Percentiles rank a stretch among this genome's conserved stretches.
phyloP scores from a whole-genome alignment of 2,888 invertebrate species.

The Synanthedon tipuliformis region DNA sequence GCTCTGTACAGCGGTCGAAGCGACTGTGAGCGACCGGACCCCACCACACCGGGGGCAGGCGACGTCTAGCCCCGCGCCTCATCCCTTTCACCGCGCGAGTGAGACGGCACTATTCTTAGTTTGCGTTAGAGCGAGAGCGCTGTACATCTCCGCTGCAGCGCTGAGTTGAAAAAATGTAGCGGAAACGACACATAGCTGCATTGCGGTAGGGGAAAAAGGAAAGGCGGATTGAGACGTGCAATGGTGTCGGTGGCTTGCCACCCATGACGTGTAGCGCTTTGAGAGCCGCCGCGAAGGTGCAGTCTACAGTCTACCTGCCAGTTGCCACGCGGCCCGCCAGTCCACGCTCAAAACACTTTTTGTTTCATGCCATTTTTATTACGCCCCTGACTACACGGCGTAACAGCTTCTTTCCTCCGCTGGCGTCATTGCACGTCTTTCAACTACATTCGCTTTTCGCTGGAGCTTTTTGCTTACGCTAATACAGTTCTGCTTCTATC shows the following conservation, averaged over 20 bases:
- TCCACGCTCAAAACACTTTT: constrained; percentile 31
- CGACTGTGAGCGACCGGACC: constrained; percentile 60
- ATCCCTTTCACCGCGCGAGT: constrained; percentile 35
- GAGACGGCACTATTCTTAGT: constrained; percentile 38
- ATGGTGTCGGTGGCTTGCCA: constrained; percentile 68
- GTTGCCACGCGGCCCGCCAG: constrained; percentile 13
- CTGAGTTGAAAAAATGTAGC: constrained; percentile 64
- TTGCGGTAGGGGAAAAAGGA: constrained; percentile 68
- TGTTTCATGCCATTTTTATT: constrained; percentile 65
- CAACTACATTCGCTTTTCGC: too few relatives aligned
- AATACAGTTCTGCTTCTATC: too few relatives aligned
- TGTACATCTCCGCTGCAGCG: constrained; percentile 66
- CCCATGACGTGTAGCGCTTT: constrained; percentile 66
- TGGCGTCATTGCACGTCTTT: constrained; percentile 42
- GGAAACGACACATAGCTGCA: constrained; percentile 69
- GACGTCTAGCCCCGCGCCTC: constrained; percentile 30
- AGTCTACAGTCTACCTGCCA: constrained; percentile 35
- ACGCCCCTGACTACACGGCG: constrained; percentile 41
- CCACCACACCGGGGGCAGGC: constrained; percentile 32
- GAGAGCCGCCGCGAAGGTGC: constrained; percentile 41
- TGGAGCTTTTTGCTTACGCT: too few relatives aligned
- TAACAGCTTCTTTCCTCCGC: constrained; percentile 31
- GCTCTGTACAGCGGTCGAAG: constrained; percentile 44
- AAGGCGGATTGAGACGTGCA: constrained; percentile 70
- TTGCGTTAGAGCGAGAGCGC: constrained; percentile 48